phyloP scores from a whole-genome alignment of 2,113 vertebrate genomes.

The Anarrhichthys ocellatus region DNA sequence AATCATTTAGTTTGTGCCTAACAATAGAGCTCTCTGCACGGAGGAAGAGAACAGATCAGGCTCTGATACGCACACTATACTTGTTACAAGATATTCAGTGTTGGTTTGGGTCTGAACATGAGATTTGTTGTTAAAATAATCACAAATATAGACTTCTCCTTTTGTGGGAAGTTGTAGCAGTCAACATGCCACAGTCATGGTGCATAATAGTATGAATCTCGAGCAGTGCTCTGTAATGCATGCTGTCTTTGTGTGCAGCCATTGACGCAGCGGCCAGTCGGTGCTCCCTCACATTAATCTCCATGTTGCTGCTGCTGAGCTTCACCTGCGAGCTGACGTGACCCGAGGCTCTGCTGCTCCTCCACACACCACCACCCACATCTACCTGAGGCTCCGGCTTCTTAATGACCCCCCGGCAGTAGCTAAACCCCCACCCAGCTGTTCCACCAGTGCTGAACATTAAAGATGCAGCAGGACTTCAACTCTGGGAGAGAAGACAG shows the following conservation, averaged over 20 bases:
- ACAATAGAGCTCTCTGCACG: not conserved
- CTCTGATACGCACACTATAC: not conserved
- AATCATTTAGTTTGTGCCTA: not conserved
- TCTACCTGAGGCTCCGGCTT: slow-evolving; percentile 1
- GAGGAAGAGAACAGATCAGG: not conserved
- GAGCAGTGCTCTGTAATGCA: not conserved
- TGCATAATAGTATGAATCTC: not conserved
- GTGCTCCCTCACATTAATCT: not conserved
- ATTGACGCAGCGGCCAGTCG: not conserved
- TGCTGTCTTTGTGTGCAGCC: slow-evolving; percentile 47
- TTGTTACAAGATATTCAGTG: not conserved
- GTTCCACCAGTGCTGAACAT: not conserved
- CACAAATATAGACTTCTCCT: not conserved
- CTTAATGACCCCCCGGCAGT: not conserved
- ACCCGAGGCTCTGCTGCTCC: slow-evolving; percentile 20
- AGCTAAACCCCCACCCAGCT: slow-evolving; percentile 3
- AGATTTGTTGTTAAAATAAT: not conserved
- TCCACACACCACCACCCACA: not conserved
- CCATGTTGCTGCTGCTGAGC: slow-evolving; percentile 45
- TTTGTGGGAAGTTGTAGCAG: not conserved
- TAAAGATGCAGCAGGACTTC: not conserved
- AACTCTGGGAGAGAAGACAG: not conserved
- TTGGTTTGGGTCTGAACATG: not conserved
- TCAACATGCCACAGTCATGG: not conserved
- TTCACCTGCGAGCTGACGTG: slow-evolving; percentile 53